Percentiles rank a stretch among this genome's conserved stretches.
These are phyloP conservation scores for Deilephila porcellus DNA, from an alignment of 2,888 invertebrate genomes.

Conservation along the genomic window DNA sequence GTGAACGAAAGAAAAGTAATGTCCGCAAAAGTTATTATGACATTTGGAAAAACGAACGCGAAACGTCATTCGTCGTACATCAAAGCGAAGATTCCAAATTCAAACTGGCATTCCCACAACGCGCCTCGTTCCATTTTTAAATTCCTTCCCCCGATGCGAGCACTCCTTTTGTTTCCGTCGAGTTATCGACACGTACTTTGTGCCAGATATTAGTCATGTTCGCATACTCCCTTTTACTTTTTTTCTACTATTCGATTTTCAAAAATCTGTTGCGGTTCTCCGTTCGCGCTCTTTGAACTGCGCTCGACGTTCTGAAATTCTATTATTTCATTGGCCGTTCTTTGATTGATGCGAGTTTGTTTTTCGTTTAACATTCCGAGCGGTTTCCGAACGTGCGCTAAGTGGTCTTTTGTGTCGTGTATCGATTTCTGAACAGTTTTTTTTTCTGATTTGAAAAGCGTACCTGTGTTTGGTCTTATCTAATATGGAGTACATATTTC, in stretches of 20 bases:
- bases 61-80: slow-evolving; percentile 30
- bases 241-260: slow-evolving; percentile 60
- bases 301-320: slow-evolving; percentile 78
- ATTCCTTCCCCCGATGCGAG: slow-evolving; percentile 58
- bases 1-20: not conserved
- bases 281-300: slow-evolving; percentile 78
- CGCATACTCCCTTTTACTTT: slow-evolving; percentile 41
- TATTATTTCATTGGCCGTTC: slow-evolving; percentile 80
- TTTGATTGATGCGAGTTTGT: slow-evolving; percentile 80
- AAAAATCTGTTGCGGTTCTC: slow-evolving; percentile 78
- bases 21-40: slow-evolving; percentile 22
- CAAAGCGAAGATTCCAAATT: slow-evolving; percentile 46
- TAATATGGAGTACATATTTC: not conserved
- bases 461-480: not conserved
- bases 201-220: slow-evolving; percentile 79
- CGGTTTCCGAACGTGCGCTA: slow-evolving; percentile 67
- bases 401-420: slow-evolving; percentile 62
- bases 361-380: slow-evolving; percentile 64
- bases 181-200: slow-evolving; percentile 78
- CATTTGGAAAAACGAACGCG: slow-evolving; percentile 16
- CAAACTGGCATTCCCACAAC: slow-evolving; percentile 43
- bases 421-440: slow-evolving; percentile 49
- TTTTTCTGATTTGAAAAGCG: slow-evolving; percentile 41
- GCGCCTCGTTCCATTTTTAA: slow-evolving; percentile 59
- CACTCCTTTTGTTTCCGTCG: slow-evolving; percentile 68